A percentile compares a stretch with the other conserved stretches of the same genome.
These are phyloP conservation scores for Dugesia japonica DNA, from an alignment of 2,888 invertebrate species.

Conservation along the genomic window DNA sequence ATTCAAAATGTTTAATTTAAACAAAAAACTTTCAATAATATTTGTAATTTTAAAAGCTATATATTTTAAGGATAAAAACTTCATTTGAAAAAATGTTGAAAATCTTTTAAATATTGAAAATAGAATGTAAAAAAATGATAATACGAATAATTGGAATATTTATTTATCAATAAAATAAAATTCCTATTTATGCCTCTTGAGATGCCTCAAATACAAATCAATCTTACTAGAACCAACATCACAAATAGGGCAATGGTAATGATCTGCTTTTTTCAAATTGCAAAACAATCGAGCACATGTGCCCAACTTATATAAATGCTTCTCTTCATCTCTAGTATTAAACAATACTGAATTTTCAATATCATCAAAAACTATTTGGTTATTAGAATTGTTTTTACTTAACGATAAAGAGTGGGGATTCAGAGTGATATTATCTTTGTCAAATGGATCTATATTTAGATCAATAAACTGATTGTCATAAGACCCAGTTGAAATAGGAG, in stretches of 20 bases:
- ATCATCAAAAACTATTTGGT: background rate
- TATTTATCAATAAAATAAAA: background rate
- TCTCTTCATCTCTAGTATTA: background rate
- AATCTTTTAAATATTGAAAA: too few species aligned
- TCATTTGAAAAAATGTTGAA: too few species aligned
- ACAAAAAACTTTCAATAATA: too few species aligned
- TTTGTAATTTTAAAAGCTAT: too few species aligned
- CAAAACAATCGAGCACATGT: slow-evolving; percentile 62
- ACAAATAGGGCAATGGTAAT: slow-evolving; percentile 65
- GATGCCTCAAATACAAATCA: slow-evolving; percentile 17
- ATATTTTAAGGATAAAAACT: too few species aligned
- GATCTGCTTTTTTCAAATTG: slow-evolving; percentile 62
- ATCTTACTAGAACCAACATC: slow-evolving; percentile 45
- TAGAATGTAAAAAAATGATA: too few species aligned
- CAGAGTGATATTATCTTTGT: background rate
- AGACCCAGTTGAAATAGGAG: background rate
- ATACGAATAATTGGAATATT: too few species aligned
- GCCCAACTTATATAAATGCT: slow-evolving; percentile 11
- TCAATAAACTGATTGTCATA: background rate
- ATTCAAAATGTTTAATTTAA: too few species aligned
- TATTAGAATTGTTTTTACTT: background rate
- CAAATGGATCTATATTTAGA: background rate
- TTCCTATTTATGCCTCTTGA: slow-evolving; percentile 24
- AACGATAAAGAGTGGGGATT: too few species aligned
- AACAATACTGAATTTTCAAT: background rate